Conservation (phyloP, 1,140 invertebrate species). For the Lamellibrachia luymesi region DNA sequence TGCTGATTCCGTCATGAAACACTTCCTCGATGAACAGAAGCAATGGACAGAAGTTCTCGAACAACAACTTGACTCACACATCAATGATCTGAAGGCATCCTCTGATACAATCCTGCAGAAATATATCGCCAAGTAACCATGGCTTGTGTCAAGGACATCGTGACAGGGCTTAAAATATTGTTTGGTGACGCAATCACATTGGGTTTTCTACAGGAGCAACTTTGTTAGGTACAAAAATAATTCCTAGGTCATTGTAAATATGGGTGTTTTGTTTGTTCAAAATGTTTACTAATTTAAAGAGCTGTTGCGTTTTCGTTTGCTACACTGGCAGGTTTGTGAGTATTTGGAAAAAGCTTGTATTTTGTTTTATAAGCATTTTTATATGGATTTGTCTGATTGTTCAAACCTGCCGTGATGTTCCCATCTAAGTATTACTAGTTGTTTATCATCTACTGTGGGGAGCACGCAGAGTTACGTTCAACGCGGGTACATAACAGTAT, state of each 20-base stretch:
- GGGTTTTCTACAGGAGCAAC: background rate
- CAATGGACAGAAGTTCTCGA: slow-evolving; percentile 10
- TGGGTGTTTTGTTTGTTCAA: background rate
- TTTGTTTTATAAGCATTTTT: too few species aligned
- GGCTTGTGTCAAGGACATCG: background rate
- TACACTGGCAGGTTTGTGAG: too few species aligned
- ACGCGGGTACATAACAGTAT: too few species aligned
- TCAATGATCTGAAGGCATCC: background rate
- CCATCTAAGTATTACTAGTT: too few species aligned
- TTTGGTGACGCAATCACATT: background rate
- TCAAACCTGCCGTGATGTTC: too few species aligned
- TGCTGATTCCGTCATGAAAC: slow-evolving; percentile 3
- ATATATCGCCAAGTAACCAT: background rate
- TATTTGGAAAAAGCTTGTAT: too few species aligned
- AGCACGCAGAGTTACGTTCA: too few species aligned
- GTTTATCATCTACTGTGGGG: too few species aligned
- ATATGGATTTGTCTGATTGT: too few species aligned
- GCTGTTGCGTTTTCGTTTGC: too few species aligned
- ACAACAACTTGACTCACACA: slow-evolving; percentile 9
- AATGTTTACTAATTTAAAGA: background rate
- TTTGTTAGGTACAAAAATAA: background rate
- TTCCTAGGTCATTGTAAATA: background rate
- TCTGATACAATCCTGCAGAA: background rate
- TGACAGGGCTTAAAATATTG: too few species aligned
- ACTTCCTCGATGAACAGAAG: slow-evolving; percentile 10